Evolutionary conservation across 2,888 invertebrate genomes (phyloP), one percentile per base, ranked within the genome.

Genomic region (Ennomos quercinarius): DNA sequence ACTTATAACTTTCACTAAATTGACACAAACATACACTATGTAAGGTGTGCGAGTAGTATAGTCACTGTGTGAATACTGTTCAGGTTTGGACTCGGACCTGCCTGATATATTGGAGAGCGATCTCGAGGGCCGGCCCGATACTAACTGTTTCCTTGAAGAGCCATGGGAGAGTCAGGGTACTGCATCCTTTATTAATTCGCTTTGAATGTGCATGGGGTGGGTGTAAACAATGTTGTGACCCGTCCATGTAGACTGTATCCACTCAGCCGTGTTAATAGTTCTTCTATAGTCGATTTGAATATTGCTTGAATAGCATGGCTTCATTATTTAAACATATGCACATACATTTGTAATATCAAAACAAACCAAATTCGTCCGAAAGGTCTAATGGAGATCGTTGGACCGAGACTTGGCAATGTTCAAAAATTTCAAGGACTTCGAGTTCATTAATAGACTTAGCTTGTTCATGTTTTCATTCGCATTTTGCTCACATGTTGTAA

Each of bases 71-170:
- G 65, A 77, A 82, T 82, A 78, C 89, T 91, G 82, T 89, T 83
- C 77, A 91, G 91, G 90, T 91, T 87, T 91, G 87, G 91, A 91
- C 78, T 84, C 81, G 70, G 89, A 91, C 73, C 80, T 87, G 77
- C 86, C 89, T 67, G 90, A 90, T 81, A 87, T 89, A 79, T 72
- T 85, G 89, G 91, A 91, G 83, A 82, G 85, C 78, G 92, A 93
- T 88, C 73, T 90, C 83, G 83, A 92, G 89, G 79, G 87, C 86
- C 80, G 86, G 84, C 84, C 85, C 85, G 79, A 90, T 90, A 76
- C 91, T 93, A 84, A 92, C 90, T 87, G 93, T 92, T 86, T 91
- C 91, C 81, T 93, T 86, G 90, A 95, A 84, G 83, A 94, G 85
- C 87, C 93, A 78, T 83, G 93, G 93, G 72, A 90, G 83, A 75